These are phyloP conservation scores for Lutraria rhynchaena DNA, from an alignment of 1,140 invertebrate species.

Conservation along the genomic window DNA sequence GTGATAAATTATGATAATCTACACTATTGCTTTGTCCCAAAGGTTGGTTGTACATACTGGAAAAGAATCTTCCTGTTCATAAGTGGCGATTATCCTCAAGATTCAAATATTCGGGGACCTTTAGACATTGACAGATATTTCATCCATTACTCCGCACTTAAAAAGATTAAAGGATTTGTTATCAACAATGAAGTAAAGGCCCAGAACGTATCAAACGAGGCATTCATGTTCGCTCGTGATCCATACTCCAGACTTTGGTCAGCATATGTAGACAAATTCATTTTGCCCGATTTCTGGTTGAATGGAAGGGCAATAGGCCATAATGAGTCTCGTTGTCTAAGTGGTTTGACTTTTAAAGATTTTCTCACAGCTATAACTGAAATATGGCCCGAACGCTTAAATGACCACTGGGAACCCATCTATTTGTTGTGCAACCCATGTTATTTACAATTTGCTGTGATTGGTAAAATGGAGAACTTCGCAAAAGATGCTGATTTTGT, in stretches of 20 bases:
- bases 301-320: constrained; percentile 1
- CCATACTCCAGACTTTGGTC: constrained; percentile 64
- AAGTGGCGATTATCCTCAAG: neutral
- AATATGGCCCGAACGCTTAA: neutral
- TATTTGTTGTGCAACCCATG: constrained; percentile 56
- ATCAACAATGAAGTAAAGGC: neutral
- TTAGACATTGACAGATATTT: neutral
- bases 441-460: constrained; percentile 1
- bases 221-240: constrained; percentile 60
- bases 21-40: constrained; percentile 7
- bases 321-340: constrained; percentile 54
- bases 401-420: constrained; percentile 59
- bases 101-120: neutral
- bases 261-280: constrained; percentile 64
- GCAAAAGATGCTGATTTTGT: constrained; percentile 20
- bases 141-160: neutral
- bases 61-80: constrained; percentile 16
- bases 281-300: constrained; percentile 52
- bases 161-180: neutral
- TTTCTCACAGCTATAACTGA: constrained; percentile 52
- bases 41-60: constrained; percentile 29
- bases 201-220: neutral
- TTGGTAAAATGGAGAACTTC: constrained; percentile 35
- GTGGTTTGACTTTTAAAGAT: constrained; percentile 61
- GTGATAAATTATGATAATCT: too few species aligned